Conservation (phyloP, 2,888 invertebrate species). For the Parnassius orleans region DNA sequence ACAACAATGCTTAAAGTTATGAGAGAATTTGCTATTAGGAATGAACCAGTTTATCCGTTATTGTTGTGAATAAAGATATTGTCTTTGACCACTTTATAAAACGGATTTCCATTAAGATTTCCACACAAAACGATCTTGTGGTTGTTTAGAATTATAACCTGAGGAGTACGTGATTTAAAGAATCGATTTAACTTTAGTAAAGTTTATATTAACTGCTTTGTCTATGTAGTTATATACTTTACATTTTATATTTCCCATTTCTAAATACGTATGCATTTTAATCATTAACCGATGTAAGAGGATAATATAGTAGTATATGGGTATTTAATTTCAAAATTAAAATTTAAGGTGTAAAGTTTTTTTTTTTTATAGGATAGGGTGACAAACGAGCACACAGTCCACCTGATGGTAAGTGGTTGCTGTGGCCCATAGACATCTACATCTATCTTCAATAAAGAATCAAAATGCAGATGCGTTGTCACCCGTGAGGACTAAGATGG, state of each 20-base stretch:
- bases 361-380: too few species aligned
- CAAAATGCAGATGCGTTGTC: too few species aligned
- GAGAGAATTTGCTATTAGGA: slow-evolving; percentile 13
- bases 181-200: slow-evolving; percentile 2
- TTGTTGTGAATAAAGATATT: slow-evolving; percentile 3
- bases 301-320: background rate
- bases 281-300: background rate
- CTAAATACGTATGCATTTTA: too few species aligned
- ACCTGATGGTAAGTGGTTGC: too few species aligned
- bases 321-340: background rate
- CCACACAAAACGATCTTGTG: slow-evolving; percentile 4
- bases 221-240: background rate
- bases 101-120: slow-evolving; percentile 4
- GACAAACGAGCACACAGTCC: too few species aligned
- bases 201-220: background rate
- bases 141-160: background rate
- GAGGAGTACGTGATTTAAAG: background rate
- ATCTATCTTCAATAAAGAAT: too few species aligned
- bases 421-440: too few species aligned
- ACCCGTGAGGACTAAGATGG: too few species aligned
- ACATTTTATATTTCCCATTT: too few species aligned
- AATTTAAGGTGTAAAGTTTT: background rate
- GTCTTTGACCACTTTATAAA: slow-evolving; percentile 6
- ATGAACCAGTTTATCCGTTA: slow-evolving; percentile 14
- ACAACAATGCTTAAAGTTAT: slow-evolving; percentile 4